Evolutionary conservation across 2,888 invertebrate species (phyloP).

Genomic region (Athalia circularis): DNA sequence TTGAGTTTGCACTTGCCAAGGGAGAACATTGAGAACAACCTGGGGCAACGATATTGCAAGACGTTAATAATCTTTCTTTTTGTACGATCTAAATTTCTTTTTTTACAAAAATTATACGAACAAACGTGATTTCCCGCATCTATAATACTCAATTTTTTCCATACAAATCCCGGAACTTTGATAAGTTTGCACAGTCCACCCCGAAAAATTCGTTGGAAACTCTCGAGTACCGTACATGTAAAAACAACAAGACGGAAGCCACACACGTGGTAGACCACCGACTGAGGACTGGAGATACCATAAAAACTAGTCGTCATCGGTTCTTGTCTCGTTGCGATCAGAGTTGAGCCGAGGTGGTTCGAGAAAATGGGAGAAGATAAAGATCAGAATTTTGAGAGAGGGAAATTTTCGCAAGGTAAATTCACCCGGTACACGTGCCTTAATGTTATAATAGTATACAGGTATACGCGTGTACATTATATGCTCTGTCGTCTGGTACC

Average conservation of each 20-base stretch:
- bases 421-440: not conserved
- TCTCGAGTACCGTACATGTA: no score
- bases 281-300: not conserved
- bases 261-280: not conserved
- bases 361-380: no score
- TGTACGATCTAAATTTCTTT: conserved; percentile 19
- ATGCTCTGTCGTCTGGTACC: conserved; percentile 19
- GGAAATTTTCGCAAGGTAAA: conserved; percentile 13
- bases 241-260: conserved; percentile 17
- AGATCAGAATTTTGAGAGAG: not conserved
- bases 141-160: not conserved
- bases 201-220: conserved; percentile 2
- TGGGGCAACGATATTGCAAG: conserved; percentile 34
- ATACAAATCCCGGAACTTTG: not conserved
- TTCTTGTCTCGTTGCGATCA: not conserved
- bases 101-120: not conserved
- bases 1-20: conserved; percentile 51
- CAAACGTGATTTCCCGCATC: not conserved
- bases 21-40: not conserved
- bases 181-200: not conserved
- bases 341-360: no score
- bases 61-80: conserved; percentile 27
- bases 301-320: conserved; percentile 18
- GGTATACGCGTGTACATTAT: conserved; percentile 4
- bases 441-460: not conserved